Evolutionary conservation across 2,797 vertebrate genomes (phyloP).

Genomic region (Brachymystax lenok): DNA sequence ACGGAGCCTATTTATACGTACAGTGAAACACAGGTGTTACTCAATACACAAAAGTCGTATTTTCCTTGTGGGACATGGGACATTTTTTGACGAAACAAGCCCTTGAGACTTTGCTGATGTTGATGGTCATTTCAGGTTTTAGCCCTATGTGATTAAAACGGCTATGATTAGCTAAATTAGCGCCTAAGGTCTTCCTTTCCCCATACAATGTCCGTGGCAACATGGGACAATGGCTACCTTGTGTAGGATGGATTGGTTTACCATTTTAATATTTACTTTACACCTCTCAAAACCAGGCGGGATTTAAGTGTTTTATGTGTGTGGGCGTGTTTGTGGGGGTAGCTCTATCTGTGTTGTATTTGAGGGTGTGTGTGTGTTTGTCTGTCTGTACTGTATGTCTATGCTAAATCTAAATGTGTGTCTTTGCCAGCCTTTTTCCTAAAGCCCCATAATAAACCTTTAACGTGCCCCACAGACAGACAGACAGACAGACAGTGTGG

Average conservation of each 20-base stretch:
- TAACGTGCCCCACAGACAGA: background rate
- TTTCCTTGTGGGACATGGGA: no score
- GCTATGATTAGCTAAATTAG: conserved; percentile 42
- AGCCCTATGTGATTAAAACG: conserved; percentile 37
- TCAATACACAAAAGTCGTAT: no score
- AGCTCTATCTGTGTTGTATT: conserved; percentile 12
- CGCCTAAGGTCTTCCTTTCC: conserved; percentile 36
- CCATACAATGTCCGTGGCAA: conserved; percentile 40
- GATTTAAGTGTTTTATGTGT: background rate
- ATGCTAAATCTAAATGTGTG: background rate
- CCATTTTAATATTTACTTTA: conserved; percentile 18
- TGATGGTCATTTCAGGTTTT: conserved; percentile 38
- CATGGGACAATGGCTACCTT: conserved; percentile 52
- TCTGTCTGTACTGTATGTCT: background rate
- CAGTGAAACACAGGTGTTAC: no score
- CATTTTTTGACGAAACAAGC: background rate
- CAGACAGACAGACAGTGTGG: background rate
- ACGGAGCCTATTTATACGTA: no score
- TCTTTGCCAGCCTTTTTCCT: background rate
- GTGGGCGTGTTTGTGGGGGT: conserved; percentile 7
- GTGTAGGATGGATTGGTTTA: conserved; percentile 34
- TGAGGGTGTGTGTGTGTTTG: conserved; percentile 14
- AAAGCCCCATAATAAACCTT: background rate
- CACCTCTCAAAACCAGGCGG: conserved; percentile 18
- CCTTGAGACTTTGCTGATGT: conserved; percentile 22